A percentile compares a stretch with the other conserved stretches of the same genome.
phyloP scores from a whole-genome alignment of 2,797 vertebrate genomes.

The Diglossa cyanea region DNA sequence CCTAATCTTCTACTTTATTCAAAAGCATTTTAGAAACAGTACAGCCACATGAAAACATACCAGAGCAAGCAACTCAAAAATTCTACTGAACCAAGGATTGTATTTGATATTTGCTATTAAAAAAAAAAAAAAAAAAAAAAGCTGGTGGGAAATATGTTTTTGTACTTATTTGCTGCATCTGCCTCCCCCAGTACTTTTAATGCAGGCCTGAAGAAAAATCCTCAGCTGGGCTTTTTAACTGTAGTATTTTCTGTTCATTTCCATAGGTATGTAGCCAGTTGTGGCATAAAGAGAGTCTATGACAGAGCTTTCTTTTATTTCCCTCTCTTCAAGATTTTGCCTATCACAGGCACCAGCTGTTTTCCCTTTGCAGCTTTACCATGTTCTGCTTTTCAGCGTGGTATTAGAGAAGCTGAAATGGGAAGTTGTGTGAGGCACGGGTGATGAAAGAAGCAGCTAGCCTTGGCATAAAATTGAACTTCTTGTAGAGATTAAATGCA shows the following conservation, averaged over 20 bases:
- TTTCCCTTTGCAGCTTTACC: conserved; percentile 2
- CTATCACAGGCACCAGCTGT: conserved; percentile 30
- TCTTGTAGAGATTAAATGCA: background rate
- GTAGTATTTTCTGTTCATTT: background rate
- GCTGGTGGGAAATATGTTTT: background rate
- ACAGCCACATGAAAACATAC: background rate
- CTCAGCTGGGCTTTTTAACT: background rate
- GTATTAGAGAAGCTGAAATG: background rate
- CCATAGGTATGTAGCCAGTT: background rate
- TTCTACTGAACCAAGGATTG: background rate
- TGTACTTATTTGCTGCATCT: background rate
- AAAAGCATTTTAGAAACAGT: background rate
- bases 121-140: background rate
- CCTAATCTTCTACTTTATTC: background rate
- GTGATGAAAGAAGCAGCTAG: background rate
- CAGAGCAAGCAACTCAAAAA: background rate
- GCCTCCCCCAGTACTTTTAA: background rate
- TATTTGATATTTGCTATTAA: background rate
- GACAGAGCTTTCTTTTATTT: conserved; percentile 21
- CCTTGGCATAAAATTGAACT: background rate
- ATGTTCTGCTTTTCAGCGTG: background rate
- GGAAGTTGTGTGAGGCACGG: background rate
- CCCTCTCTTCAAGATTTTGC: background rate
- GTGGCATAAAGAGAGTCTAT: background rate
- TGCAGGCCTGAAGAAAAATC: background rate